phyloP scores from a whole-genome alignment of 2,113 vertebrate species.

The Lepisosteus osseus region DNA sequence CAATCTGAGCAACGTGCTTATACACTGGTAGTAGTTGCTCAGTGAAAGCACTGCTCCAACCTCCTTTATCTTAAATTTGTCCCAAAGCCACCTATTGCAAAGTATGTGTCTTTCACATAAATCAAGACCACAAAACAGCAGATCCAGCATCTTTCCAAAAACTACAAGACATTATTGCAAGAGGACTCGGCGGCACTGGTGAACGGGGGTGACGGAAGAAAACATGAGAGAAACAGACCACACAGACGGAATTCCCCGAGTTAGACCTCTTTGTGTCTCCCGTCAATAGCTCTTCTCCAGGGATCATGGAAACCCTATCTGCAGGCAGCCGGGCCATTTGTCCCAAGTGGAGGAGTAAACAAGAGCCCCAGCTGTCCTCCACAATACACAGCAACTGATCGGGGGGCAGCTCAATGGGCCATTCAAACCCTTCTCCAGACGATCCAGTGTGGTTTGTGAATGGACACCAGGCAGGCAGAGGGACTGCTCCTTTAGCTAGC shows the following conservation, averaged over 20 bases:
- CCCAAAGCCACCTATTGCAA: no score
- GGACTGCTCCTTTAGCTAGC: slow-evolving; percentile 31
- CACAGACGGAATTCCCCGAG: neutral
- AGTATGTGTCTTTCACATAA: no score
- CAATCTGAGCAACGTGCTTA: no score
- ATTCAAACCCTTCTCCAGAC: slow-evolving; percentile 53
- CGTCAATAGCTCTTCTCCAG: neutral
- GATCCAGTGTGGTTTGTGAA: slow-evolving; percentile 45
- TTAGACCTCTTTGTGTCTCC: neutral
- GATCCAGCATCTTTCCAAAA: neutral
- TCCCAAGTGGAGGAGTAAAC: slow-evolving; percentile 54
- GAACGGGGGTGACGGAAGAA: neutral
- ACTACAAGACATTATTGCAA: no score
- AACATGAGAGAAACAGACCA: neutral
- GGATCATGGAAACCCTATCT: slow-evolving; percentile 58
- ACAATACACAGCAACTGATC: slow-evolving; percentile 54
- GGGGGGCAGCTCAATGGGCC: slow-evolving; percentile 50
- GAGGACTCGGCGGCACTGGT: neutral
- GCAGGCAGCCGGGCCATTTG: slow-evolving; percentile 58
- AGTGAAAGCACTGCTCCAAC: no score
- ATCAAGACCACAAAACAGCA: neutral
- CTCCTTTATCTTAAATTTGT: no score
- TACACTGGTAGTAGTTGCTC: no score
- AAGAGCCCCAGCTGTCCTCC: slow-evolving; percentile 69
- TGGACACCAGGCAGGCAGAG: slow-evolving; percentile 44